Percentiles rank a stretch among this genome's conserved stretches.
Conservation (phyloP, 2,888 invertebrate species). For the Lissocephala sabroskyi region DNA sequence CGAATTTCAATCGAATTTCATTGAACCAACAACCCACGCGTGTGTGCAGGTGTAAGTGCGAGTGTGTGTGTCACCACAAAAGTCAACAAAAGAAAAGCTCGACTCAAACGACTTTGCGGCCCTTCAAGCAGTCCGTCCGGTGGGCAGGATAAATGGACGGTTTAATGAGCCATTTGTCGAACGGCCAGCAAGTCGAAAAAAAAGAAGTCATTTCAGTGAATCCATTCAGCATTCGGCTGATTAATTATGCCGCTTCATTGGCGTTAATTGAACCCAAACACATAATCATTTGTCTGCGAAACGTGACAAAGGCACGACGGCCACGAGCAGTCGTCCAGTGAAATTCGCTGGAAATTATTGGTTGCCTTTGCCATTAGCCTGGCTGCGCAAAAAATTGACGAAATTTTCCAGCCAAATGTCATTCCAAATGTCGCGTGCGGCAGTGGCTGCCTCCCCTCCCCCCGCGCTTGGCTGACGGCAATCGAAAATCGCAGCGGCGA, state of each 20-base stretch:
- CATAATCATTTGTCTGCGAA: neutral
- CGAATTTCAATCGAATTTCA: constrained; percentile 27
- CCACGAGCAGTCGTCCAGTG: neutral
- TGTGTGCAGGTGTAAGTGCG: neutral
- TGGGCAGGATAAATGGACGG: constrained; percentile 18
- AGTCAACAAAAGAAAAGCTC: constrained; percentile 50
- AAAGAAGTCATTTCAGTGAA: neutral
- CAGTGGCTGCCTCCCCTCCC: constrained; percentile 11
- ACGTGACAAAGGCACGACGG: neutral
- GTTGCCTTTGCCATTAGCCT: neutral
- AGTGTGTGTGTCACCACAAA: constrained; percentile 38
- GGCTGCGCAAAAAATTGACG: constrained; percentile 41
- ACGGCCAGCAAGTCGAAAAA: neutral
- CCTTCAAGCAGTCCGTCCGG: too few species aligned
- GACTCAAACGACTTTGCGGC: too few species aligned
- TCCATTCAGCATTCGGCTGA: neutral
- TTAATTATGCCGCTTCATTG: neutral
- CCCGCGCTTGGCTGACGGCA: neutral
- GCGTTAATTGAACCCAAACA: too few species aligned
- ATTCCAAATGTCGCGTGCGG: constrained; percentile 48
- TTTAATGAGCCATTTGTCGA: constrained; percentile 18
- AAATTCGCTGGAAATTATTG: too few species aligned
- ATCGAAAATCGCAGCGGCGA: constrained; percentile 15
- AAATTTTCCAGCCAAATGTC: constrained; percentile 50
- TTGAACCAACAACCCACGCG: constrained; percentile 37